Base-by-base conservation (phyloP, 2,113 vertebrate species). In the Montifringilla adamsi region DNA sequence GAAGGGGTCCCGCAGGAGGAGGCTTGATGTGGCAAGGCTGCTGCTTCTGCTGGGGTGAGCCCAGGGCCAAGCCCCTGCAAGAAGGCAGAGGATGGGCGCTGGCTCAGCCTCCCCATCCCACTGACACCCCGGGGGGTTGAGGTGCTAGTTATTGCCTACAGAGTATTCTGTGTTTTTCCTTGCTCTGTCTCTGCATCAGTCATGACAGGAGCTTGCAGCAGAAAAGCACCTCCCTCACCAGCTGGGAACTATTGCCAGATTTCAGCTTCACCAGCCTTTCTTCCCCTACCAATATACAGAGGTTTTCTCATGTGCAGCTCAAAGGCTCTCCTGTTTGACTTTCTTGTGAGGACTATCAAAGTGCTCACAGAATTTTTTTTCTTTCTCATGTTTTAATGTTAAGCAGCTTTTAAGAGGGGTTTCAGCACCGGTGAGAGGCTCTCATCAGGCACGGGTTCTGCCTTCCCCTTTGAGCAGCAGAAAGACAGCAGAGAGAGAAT, bases 301-400 rank as follows among this genome's bases (percentile, higher is more conserved):
- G 67, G 78, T 93, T 94, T 91, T 89, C 73, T 96, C 80, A 49
- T 2, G 4, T 68, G 50, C 78, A 81, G 87, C 81, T 96, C 92
- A 96, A 96, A 96, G 72, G 58, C 78, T 87, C 60, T 92, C 94
- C 72, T 87, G 56, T 89, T 89, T 94, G 90, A 80, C 84, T 95
- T 91, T 79, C 67, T 76, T 90, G 59, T 91, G 53, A 91, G n/a
- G 53, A 84, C 53, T 94, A 90, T 89, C 90, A 95, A 94, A 96
- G 92, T 6, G 1, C 70, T 91, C 3, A 4, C 8, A 16, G 67
- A 93, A 19, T 46, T 46, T 73, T 86, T 82, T 82, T 81, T 37
- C 24, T 35, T 47, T 37, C 11, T 43, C 37, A 12, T 55, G 78
- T 77, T 47, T 26, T 37, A 58, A 66, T 90, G 41, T 91, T 89